phyloP scores from a whole-genome alignment of 2,113 vertebrate genomes.

The Bungarus multicinctus region DNA sequence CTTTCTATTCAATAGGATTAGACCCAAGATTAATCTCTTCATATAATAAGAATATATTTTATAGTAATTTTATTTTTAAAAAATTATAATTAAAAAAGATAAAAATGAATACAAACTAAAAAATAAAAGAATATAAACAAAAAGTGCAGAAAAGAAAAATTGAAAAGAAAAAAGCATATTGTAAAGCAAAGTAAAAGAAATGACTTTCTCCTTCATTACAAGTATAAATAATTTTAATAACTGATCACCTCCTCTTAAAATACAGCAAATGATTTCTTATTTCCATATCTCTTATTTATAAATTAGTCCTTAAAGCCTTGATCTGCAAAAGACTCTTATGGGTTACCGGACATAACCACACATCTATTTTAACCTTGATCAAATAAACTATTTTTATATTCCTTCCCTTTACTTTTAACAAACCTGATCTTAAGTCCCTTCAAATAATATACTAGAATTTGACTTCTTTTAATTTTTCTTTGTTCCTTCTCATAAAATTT shows the following conservation, averaged over 20 bases:
- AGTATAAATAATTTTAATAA: not conserved
- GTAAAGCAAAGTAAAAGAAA: not conserved
- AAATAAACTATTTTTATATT: not conserved
- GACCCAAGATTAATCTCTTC: conserved; percentile 40
- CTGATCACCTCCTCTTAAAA: not conserved
- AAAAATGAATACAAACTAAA: not conserved
- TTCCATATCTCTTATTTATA: not conserved
- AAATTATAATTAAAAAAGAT: not conserved
- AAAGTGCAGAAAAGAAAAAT: not conserved
- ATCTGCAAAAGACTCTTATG: not conserved
- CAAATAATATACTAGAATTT: not conserved
- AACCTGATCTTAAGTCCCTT: not conserved
- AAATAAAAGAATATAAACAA: not conserved
- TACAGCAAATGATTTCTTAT: not conserved
- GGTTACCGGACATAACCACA: not conserved
- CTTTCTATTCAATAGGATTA: conserved; percentile 32
- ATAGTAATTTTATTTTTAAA: not conserved
- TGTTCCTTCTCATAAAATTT: not conserved
- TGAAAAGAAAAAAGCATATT: not conserved
- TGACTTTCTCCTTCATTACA: not conserved
- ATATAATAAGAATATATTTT: conserved; percentile 36
- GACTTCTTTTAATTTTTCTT: not conserved
- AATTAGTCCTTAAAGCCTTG: not conserved
- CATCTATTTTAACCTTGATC: not conserved
- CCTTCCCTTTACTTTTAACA: not conserved